Conservation (phyloP, 2,797 vertebrate species). For the Adrianichthys oophorus region DNA sequence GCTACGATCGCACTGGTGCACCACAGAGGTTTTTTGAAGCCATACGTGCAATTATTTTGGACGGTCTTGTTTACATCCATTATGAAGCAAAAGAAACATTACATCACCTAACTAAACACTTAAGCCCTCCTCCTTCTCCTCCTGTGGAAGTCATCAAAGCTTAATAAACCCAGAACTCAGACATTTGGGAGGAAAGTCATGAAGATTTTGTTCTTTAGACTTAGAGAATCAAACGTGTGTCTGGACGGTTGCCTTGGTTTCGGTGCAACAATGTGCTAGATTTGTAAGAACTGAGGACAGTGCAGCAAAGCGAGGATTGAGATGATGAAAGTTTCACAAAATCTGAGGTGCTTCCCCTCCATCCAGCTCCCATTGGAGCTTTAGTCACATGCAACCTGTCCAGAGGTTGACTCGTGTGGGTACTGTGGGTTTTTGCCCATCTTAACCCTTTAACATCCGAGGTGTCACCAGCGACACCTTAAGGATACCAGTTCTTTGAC, state of each 20-base stretch:
- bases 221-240: slow-evolving; percentile 23
- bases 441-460: too few relatives aligned
- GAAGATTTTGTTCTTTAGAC: slow-evolving; percentile 15
- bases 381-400: too few relatives aligned
- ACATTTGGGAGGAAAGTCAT: slow-evolving; percentile 23
- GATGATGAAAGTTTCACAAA: too few relatives aligned
- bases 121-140: slow-evolving; percentile 37
- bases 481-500: too few relatives aligned
- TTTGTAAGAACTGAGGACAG: slow-evolving; percentile 12
- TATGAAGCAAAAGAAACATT: slow-evolving; percentile 58
- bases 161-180: slow-evolving; percentile 41
- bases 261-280: slow-evolving; percentile 19
- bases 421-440: too few relatives aligned
- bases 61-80: slow-evolving; percentile 65
- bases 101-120: slow-evolving; percentile 58
- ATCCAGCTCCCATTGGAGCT: too few relatives aligned
- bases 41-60: slow-evolving; percentile 62
- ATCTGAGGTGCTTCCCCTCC: too few relatives aligned
- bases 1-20: slow-evolving; percentile 61
- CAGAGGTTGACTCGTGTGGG: too few relatives aligned
- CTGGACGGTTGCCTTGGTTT: slow-evolving; percentile 27
- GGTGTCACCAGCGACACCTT: too few relatives aligned
- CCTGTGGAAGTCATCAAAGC: slow-evolving; percentile 45
- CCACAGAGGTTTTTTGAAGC: slow-evolving; percentile 62
- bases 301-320: neutral